These are phyloP conservation scores for Xenopus petersii DNA, from an alignment of 2,797 vertebrate species.

Conservation along the genomic window DNA sequence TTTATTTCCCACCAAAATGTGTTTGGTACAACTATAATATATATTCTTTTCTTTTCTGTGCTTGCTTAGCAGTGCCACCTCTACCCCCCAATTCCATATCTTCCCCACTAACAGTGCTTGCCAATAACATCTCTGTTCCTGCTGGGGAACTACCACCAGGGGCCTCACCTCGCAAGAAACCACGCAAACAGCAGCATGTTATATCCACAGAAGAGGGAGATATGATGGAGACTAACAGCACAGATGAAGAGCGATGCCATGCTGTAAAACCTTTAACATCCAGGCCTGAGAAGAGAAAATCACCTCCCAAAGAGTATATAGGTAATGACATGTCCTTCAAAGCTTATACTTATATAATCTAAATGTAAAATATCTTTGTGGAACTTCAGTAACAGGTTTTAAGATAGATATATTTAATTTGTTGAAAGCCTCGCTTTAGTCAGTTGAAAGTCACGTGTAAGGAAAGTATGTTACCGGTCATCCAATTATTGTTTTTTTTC, in stretches of 20 bases:
- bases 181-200: constrained; percentile 95
- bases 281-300: constrained; percentile 87
- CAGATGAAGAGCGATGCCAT: constrained; percentile 86
- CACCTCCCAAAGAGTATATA: constrained; percentile 93
- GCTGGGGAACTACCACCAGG: constrained; percentile 86
- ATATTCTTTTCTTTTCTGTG: constrained; percentile 1
- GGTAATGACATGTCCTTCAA: constrained; percentile 64
- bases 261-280: constrained; percentile 77
- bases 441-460: too few species aligned
- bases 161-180: constrained; percentile 94
- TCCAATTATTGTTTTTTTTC: too few species aligned
- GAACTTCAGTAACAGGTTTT: too few species aligned
- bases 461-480: too few species aligned
- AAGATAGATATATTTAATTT: too few species aligned
- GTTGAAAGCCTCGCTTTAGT: too few species aligned
- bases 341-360: neutral
- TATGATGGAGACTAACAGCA: constrained; percentile 98
- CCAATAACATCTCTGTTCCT: constrained; percentile 75
- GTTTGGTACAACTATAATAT: too few species aligned
- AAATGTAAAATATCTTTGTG: too few species aligned
- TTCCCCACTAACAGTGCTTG: constrained; percentile 68
- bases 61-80: constrained; percentile 68
- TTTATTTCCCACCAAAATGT: too few species aligned
- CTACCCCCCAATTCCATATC: constrained; percentile 69
- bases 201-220: constrained; percentile 97